Base-by-base conservation (phyloP, 2,888 invertebrate genomes). In the Entomobrya multifasciata region DNA sequence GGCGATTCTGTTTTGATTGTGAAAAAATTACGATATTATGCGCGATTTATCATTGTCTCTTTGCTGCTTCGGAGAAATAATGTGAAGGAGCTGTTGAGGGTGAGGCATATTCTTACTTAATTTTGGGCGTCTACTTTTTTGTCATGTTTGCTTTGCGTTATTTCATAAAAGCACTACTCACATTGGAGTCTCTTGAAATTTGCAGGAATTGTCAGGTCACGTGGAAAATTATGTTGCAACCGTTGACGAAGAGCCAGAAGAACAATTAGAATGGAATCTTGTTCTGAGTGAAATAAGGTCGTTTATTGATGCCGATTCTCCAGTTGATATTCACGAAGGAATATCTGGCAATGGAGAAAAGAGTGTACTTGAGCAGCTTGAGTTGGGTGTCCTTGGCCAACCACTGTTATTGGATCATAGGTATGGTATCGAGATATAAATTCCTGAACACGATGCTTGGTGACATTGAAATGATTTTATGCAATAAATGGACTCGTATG, bases 201-300 rank as follows among this genome's bases (percentile, higher is more conserved):
- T 67, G 13, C 90, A 96, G 93, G 99, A 99, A 93, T 93, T 99
- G 92, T 97, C 98, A 92, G 95, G 96, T 92, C 98, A 98, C 93
- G 97, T 99, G 92, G 96, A 97, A 92, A 98, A 98, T 93, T 99
- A 99, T 93, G 97, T 97, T 62, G 96, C 96, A 92, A 96, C 97
- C 20, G 99, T 98, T 93, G 97, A 98, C 92, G 99, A 98, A 93
- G 97, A 98, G 92, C 98, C 98, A n/a, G 98, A 98, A 91, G 98
- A 99, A 93, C 97, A 97, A 92, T 94, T 97, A 91, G 98, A 99
- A 93, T 99, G 99, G 99, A 96, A 96, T 72, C 94, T 98, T 88
- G 98, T 99, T 0, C 94, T 98, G 88, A 97, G 97, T 91, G 98
- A 99, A 94, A 97, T 98, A 88, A 97, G 97, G 93, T 96, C 97